Evolutionary conservation across 2,113 vertebrate species (phyloP).

Genomic region (Triplophysa dalaica): DNA sequence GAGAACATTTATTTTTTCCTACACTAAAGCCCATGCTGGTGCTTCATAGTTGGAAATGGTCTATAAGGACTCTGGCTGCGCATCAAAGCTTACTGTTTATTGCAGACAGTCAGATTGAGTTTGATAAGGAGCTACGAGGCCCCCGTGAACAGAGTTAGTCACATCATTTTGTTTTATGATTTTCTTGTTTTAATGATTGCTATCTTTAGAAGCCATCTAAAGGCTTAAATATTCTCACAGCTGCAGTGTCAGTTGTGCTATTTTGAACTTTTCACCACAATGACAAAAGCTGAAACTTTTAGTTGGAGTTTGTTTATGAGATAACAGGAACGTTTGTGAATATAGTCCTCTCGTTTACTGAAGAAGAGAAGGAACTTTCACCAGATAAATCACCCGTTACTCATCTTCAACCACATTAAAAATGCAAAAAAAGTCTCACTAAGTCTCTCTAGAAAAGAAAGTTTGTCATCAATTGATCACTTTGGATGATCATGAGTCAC

Average conservation of each 20-base stretch:
- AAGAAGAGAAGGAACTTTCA: not conserved
- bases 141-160: not conserved
- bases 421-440: not conserved
- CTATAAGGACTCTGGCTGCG: slow-evolving; percentile 9
- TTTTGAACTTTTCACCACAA: not conserved
- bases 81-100: not conserved
- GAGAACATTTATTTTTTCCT: slow-evolving; percentile 11
- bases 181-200: not conserved
- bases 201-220: not conserved
- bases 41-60: slow-evolving; percentile 6
- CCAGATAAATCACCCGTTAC: not conserved
- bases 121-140: slow-evolving; percentile 18
- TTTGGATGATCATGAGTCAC: not conserved
- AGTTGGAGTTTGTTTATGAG: not conserved
- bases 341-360: not conserved
- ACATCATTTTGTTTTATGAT: not conserved
- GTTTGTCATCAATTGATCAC: not conserved
- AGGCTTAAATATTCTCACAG: slow-evolving; percentile 5
- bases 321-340: not conserved
- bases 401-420: not conserved
- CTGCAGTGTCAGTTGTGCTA: not conserved
- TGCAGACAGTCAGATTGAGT: slow-evolving; percentile 27
- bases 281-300: not conserved
- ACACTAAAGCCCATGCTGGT: not conserved
- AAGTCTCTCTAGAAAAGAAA: not conserved